These are phyloP conservation scores for Aurelia aurita complex sp. Pacific DNA, from an alignment of 30 jellyfish, hydroid and myxozoan genomes.

Conservation along the genomic window DNA sequence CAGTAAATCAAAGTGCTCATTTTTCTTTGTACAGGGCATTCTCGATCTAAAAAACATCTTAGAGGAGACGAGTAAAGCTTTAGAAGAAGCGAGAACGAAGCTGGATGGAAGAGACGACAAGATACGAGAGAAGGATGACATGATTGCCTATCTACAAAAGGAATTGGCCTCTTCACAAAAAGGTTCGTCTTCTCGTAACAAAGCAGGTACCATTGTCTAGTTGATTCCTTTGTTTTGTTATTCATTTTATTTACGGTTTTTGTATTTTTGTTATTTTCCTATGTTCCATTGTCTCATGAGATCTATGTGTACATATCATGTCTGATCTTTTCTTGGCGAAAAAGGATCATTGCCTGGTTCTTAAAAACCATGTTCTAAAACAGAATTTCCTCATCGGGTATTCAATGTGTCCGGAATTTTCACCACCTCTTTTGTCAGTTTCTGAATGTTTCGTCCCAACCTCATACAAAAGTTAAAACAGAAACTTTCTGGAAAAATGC, in stretches of 20 bases:
- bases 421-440: too few species aligned
- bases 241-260: neutral
- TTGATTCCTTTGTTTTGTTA: neutral
- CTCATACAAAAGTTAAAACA: too few species aligned
- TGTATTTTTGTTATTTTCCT: neutral
- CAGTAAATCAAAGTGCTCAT: neutral
- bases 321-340: too few species aligned
- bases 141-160: slow-evolving; percentile 8
- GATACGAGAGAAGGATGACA: slow-evolving; percentile 38
- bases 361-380: too few species aligned
- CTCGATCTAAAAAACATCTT: slow-evolving; percentile 52
- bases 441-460: too few species aligned
- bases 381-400: too few species aligned
- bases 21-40: slow-evolving; percentile 27
- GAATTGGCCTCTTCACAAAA: slow-evolving; percentile 6
- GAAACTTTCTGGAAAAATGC: too few species aligned
- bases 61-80: slow-evolving; percentile 63
- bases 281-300: too few species aligned
- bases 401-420: too few species aligned
- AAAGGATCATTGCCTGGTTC: too few species aligned
- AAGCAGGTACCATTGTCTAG: slow-evolving; percentile 60
- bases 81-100: slow-evolving; percentile 77
- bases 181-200: slow-evolving; percentile 80
- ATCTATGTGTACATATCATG: too few species aligned
- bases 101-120: slow-evolving; percentile 73